These are phyloP conservation scores for Pandion haliaetus DNA, from an alignment of 2,113 vertebrate species.

Conservation along the genomic window DNA sequence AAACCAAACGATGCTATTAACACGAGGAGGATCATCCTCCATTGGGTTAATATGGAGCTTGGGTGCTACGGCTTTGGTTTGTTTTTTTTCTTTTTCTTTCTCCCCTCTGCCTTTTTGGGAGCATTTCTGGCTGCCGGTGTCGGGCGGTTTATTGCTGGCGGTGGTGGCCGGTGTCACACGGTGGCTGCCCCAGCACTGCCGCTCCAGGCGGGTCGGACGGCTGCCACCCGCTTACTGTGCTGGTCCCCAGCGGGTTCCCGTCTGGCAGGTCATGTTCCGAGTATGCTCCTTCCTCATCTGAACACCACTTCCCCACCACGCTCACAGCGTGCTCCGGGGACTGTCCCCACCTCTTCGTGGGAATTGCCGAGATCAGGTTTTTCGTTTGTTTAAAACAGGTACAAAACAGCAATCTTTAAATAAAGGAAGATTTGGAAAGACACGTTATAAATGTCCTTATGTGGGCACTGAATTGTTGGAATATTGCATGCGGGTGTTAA, in stretches of 20 bases:
- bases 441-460: background rate
- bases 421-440: background rate
- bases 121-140: rapidly evolving
- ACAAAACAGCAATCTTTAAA: background rate
- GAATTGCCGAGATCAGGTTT: rapidly evolving
- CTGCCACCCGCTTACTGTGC: background rate
- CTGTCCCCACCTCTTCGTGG: rapidly evolving
- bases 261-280: rapidly evolving
- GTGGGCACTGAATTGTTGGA: background rate
- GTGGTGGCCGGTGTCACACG: no score
- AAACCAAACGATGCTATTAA: background rate
- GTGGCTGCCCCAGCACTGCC: no score
- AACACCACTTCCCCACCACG: background rate
- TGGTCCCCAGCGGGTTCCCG: background rate
- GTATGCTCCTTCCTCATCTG: background rate
- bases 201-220: background rate
- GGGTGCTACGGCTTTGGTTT: no score
- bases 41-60: rapidly evolving
- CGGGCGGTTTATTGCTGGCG: background rate
- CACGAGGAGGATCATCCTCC: background rate
- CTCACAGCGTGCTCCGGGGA: background rate
- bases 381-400: background rate
- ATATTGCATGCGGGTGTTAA: background rate
- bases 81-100: no score
- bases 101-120: background rate